Evolutionary conservation across 1,140 invertebrate species (phyloP), one percentile per base, ranked within the genome.

Genomic region (Drosophila cardini): DNA sequence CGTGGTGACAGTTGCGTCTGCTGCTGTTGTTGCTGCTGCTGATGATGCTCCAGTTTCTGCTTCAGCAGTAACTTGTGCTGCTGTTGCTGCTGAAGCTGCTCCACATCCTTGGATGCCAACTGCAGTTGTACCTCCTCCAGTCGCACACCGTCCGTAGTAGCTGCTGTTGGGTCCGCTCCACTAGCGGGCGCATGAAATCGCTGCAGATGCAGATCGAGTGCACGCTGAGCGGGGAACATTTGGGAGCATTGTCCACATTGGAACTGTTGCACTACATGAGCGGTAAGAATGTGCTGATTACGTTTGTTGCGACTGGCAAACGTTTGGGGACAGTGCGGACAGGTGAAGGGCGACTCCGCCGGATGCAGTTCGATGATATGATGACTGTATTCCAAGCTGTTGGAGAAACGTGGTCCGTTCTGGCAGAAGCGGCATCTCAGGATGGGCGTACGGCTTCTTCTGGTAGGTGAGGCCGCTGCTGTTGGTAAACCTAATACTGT

Each of bases 341-440:
- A 91, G 40, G 85, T 91, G 43, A 85, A 91, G 0, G 90, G 90
- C 9, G 84, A 81, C 42, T 76, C 72, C 0, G 76, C 83, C 9
- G 90, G 90, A 60, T 91, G 90, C 43, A 86, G 71, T n/a, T 83
- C 90, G 16, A 91, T 91, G 46, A 91, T 91, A 26, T 91, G 90
- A 1, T 73, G 78, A 50, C 90, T 91, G 34, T 91, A 91, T 38
- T 91, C 90, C 10, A 90, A 43, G 52, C 87, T 91, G 55, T 58
- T 91, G 11, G 78, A 80, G 72, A 91, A 91, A 5, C 90, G 82
- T 5, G 90, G 90, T 2, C 90, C 90, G 30, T 86, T 91, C 18
- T 91, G 90, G 26, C 90, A 91, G 62, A 89, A 91, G 34, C 90
- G 90, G 38, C 90, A 91, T 62, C 89, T 87, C 0, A 91, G 60